Evolutionary conservation across 2,888 invertebrate species (phyloP), one percentile per base, ranked within the genome.

Genomic region (Sisyra terminalis): DNA sequence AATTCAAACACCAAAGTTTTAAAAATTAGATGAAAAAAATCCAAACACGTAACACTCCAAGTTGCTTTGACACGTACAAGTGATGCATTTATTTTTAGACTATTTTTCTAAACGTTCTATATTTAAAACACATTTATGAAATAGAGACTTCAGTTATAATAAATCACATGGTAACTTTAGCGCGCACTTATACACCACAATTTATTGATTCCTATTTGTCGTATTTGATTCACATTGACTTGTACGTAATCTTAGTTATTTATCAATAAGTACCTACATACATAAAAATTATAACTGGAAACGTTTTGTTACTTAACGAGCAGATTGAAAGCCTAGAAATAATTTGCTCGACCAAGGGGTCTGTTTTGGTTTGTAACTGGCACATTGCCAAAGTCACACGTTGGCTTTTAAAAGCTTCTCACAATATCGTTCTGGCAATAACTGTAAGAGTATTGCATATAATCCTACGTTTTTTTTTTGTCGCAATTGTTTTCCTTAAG

Each of bases 291-390:
- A 17, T 24, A 24, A 11, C 10, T n/a, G 13, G 18, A 18, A 38
- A 8, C 16, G 18, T 40, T 40, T 40, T 40, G 29, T 40, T 40
- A 40, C 31, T 40, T 40, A 40, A 40, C 40, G 13, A 29, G n/a
- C 14, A 40, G 40, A 40, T 40, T 10, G 40, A 40, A 48, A 43
- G 55, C 54, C 57, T 56, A 55, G 57, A 59, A 60, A 59, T 61
- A 60, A 57, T 53, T 53, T 51, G 55, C 55, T 50, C 29, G 51
- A 51, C 48, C 44, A 48, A 50, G 49, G 47, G 50, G 50, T 53
- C 53, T 45, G 51, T 53, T 54, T 54, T 51, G 53, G 55, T 51
- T 48, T 50, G 49, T 51, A 50, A 50, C 53, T 58, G 59, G 60
- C 57, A 50, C 50, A 47, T 48, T 45, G 58, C 58, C 58, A 58